Evolutionary conservation across 2,113 vertebrate genomes (phyloP).

Genomic region (Dicaeum eximium): DNA sequence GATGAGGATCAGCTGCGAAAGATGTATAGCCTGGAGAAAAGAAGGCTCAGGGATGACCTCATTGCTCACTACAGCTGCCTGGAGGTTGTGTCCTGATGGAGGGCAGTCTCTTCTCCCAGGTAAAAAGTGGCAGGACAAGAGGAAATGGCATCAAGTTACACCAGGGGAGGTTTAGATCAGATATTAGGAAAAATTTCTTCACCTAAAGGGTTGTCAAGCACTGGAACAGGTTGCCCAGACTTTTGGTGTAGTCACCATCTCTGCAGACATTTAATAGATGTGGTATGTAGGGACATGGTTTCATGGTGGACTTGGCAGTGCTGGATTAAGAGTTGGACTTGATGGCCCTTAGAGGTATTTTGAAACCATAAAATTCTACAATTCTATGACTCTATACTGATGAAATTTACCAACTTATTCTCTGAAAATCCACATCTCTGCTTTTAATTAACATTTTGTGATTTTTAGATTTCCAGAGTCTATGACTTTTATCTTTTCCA

Average conservation of each 20-base stretch:
- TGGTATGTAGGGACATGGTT: not conserved
- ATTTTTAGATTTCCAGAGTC: not conserved
- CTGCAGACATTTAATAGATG: not conserved
- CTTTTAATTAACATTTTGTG: not conserved
- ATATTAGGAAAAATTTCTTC: not conserved
- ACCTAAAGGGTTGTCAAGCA: not conserved
- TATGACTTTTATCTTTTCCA: not conserved
- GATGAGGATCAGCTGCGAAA: not conserved
- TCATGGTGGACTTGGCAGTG: not conserved
- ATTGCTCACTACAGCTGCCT: not conserved
- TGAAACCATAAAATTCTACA: not conserved
- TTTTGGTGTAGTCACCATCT: not conserved
- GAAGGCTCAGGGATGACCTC: not conserved
- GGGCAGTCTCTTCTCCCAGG: accelerated
- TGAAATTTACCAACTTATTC: not conserved
- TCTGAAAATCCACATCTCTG: not conserved
- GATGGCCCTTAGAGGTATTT: not conserved
- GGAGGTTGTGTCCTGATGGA: accelerated
- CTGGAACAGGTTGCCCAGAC: not conserved
- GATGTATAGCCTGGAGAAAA: not conserved
- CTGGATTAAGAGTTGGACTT: not conserved
- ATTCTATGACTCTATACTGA: not conserved
- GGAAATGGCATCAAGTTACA: not conserved
- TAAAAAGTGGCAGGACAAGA: not conserved
- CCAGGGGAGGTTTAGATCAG: not conserved